Percentiles rank a stretch among this genome's conserved stretches.
phyloP scores from a whole-genome alignment of 2,113 vertebrate species.

The Perccottus glenii region DNA sequence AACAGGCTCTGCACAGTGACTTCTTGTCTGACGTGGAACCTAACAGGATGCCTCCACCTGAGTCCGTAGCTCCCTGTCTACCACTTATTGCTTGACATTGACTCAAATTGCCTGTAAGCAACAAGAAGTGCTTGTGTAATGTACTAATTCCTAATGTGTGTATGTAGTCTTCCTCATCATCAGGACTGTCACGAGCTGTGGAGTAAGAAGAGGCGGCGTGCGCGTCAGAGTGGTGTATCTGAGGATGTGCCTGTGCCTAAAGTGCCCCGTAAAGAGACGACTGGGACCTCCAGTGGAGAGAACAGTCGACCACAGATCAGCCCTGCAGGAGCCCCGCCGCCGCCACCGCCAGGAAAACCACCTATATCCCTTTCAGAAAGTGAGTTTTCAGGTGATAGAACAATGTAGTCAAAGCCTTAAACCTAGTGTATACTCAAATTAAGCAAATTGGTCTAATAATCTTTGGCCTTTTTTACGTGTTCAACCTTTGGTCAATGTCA shows the following conservation, averaged over 20 bases:
- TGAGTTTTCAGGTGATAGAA: constrained; percentile 73
- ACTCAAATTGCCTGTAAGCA: no score
- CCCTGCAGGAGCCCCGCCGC: constrained; percentile 80
- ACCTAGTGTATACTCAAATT: background rate
- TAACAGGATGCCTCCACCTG: constrained; percentile 94
- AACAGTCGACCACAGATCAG: constrained; percentile 84
- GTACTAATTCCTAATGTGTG: background rate
- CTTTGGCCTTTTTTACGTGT: background rate
- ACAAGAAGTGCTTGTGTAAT: no score
- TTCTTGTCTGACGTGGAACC: constrained; percentile 94
- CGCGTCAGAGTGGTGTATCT: constrained; percentile 88
- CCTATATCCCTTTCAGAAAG: constrained; percentile 58
- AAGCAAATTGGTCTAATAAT: background rate
- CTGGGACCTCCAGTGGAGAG: constrained; percentile 83
- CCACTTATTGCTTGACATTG: background rate
- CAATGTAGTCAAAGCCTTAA: background rate
- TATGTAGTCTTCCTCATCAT: constrained; percentile 91
- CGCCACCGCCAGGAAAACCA: constrained; percentile 60
- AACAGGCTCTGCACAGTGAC: constrained; percentile 91
- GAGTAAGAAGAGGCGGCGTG: constrained; percentile 95
- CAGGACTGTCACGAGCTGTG: constrained; percentile 98
- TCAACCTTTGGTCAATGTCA: background rate
- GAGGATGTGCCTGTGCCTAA: constrained; percentile 90
- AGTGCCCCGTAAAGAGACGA: constrained; percentile 88
- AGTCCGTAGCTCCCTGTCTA: constrained; percentile 81